Conservation (phyloP, 2,888 invertebrate genomes). For the Caenorhabditis parvicauda region DNA sequence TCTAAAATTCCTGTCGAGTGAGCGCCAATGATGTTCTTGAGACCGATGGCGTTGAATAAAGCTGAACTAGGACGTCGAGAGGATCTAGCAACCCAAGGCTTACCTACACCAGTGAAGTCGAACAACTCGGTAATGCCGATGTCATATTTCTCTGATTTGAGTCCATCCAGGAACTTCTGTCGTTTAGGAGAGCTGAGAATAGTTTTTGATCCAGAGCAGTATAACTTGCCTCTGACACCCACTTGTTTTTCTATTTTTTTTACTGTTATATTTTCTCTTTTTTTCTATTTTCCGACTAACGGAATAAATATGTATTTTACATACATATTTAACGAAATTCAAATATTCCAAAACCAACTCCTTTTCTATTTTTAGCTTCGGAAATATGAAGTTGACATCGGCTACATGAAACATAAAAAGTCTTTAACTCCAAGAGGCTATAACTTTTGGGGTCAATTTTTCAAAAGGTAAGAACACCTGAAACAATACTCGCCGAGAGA, state of each 20-base stretch:
- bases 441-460: too few species aligned
- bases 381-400: too few species aligned
- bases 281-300: too few species aligned
- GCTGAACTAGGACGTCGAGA: slow-evolving; percentile 8
- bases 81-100: neutral
- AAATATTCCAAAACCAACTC: neutral
- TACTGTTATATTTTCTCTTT: too few species aligned
- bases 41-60: slow-evolving; percentile 23
- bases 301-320: too few species aligned
- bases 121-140: slow-evolving; percentile 29
- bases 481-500: neutral
- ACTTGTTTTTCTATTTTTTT: neutral
- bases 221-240: too few species aligned
- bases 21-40: slow-evolving; percentile 30
- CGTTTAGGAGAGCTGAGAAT: slow-evolving; percentile 2
- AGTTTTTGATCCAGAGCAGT: too few species aligned
- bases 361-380: neutral
- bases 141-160: slow-evolving; percentile 30
- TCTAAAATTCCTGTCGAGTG: slow-evolving; percentile 30
- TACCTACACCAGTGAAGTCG: slow-evolving; percentile 21
- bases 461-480: too few species aligned
- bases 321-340: too few species aligned
- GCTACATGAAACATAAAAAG: too few species aligned
- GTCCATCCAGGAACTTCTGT: slow-evolving; percentile 10
- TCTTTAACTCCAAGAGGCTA: too few species aligned